Evolutionary conservation across 2,888 invertebrate species (phyloP).

Genomic region (Harpalus rubripes): DNA sequence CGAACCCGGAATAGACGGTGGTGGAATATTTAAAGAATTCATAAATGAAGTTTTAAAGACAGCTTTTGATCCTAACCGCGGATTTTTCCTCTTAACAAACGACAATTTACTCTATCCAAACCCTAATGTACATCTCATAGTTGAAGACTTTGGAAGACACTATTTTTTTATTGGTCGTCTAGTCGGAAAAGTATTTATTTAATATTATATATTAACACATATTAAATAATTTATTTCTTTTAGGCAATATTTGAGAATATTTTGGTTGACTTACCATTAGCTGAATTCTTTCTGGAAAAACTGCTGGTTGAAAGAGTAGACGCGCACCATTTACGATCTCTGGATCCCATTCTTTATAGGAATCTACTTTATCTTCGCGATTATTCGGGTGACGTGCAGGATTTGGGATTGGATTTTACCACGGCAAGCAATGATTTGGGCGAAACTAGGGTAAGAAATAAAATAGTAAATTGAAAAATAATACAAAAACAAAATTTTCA

Average conservation of each 20-base stretch:
- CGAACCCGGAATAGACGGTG: conserved; percentile 98
- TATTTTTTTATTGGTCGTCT: conserved; percentile 97
- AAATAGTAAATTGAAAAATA: neutral
- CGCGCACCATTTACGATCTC: conserved; percentile 93
- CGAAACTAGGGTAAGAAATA: conserved; percentile 84
- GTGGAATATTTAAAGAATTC: conserved; percentile 97
- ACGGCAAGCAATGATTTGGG: conserved; percentile 94
- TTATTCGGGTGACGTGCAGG: conserved; percentile 91
- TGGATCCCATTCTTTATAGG: conserved; percentile 95
- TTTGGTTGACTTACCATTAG: conserved; percentile 95
- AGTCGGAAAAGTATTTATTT: conserved; percentile 87
- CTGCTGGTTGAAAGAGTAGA: conserved; percentile 88
- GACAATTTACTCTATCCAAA: conserved; percentile 98
- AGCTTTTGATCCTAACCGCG: conserved; percentile 97
- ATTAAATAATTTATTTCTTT: too few relatives aligned
- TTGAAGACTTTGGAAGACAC: conserved; percentile 92
- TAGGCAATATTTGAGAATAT: conserved; percentile 97
- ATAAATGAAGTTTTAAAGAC: conserved; percentile 95
- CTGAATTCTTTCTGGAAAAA: conserved; percentile 96
- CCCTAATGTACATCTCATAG: conserved; percentile 92
- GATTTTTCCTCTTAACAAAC: conserved; percentile 92
- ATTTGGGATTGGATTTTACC: conserved; percentile 95
- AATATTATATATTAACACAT: too few relatives aligned
- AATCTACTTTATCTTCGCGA: conserved; percentile 93
- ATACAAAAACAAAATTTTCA: conserved; percentile 72